These are phyloP conservation scores for Athetis lepigone DNA, from an alignment of 2,888 invertebrate genomes.

Conservation along the genomic window DNA sequence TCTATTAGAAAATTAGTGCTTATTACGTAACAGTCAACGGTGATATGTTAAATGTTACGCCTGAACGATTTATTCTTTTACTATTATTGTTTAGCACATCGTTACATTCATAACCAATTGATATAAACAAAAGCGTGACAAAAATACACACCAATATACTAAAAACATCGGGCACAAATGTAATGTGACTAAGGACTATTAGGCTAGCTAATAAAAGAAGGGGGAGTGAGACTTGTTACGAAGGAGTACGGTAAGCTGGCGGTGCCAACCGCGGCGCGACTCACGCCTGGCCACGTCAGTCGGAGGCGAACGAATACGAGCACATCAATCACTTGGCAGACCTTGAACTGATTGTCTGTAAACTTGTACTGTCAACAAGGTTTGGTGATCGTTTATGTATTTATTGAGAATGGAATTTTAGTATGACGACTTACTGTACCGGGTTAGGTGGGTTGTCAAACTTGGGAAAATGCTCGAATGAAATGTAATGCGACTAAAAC, in stretches of 20 bases:
- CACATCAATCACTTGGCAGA: slow-evolving; percentile 55
- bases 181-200: slow-evolving; percentile 63
- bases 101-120: not conserved
- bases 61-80: too few species aligned
- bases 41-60: too few species aligned
- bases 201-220: slow-evolving; percentile 61
- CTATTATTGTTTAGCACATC: too few species aligned
- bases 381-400: slow-evolving; percentile 1
- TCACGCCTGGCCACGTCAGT: slow-evolving; percentile 52
- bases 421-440: too few species aligned
- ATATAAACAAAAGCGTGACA: not conserved
- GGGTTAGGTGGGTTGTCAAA: too few species aligned
- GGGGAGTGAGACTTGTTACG: slow-evolving; percentile 55
- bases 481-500: too few species aligned
- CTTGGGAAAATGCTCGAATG: not conserved
- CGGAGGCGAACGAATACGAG: slow-evolving; percentile 41
- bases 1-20: too few species aligned
- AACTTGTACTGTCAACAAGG: slow-evolving; percentile 26
- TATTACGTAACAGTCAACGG: too few species aligned
- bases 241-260: slow-evolving; percentile 53
- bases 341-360: slow-evolving; percentile 59
- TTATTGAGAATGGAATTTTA: not conserved
- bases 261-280: slow-evolving; percentile 65
- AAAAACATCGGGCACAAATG: slow-evolving; percentile 35
- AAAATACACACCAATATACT: slow-evolving; percentile 8